Conservation (phyloP, 1,140 invertebrate species). For the Pseudobourletiella spinata region DNA sequence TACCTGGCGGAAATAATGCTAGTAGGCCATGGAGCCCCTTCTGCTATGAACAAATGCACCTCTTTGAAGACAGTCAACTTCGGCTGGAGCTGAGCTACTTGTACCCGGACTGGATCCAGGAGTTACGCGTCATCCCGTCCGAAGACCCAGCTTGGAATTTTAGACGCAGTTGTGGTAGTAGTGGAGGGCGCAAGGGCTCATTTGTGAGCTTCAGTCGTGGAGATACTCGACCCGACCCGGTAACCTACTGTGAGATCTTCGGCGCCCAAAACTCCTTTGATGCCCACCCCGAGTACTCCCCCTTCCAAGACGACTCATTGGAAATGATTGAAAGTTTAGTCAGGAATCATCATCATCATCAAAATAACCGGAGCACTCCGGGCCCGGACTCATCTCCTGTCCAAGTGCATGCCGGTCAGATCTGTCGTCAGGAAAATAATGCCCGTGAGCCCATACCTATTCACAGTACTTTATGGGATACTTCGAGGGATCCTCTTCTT, state of each 20-base stretch:
- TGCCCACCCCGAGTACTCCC: not conserved
- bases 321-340: not conserved
- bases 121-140: not conserved
- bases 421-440: not conserved
- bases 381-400: no score
- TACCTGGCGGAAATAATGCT: no score
- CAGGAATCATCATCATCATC: not conserved
- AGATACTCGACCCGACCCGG: not conserved
- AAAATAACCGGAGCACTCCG: not conserved
- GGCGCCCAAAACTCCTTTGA: not conserved
- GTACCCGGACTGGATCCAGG: not conserved
- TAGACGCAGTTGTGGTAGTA: not conserved
- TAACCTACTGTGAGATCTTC: slow-evolving; percentile 1
- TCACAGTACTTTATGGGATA: not conserved
- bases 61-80: not conserved
- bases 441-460: not conserved
- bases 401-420: no score
- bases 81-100: not conserved
- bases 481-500: not conserved
- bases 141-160: not conserved
- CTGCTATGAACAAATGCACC: not conserved
- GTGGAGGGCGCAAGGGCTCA: not conserved
- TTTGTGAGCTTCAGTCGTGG: not conserved
- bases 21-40: not conserved
- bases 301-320: not conserved